Evolutionary conservation across 1,140 invertebrate species (phyloP).

Genomic region (Philopotamus ludificatus): DNA sequence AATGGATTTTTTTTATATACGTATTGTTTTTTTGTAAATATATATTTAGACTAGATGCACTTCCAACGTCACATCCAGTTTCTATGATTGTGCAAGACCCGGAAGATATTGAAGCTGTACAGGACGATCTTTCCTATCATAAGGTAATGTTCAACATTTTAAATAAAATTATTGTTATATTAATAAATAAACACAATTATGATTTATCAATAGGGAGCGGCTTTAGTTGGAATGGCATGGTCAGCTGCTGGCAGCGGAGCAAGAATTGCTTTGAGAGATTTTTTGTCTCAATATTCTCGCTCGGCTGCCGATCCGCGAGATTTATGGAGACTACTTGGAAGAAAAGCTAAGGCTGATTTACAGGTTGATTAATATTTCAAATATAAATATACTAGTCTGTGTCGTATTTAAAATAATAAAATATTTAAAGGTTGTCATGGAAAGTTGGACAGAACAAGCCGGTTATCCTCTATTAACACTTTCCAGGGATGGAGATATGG

Average conservation of each 20-base stretch:
- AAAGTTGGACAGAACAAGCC: constrained; percentile 83
- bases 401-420: not conserved
- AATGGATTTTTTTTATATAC: no score
- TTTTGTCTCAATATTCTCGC: constrained; percentile 70
- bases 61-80: constrained; percentile 80
- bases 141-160: constrained; percentile 59
- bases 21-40: no score
- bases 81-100: constrained; percentile 77
- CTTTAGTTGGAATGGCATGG: constrained; percentile 40
- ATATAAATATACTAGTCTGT: not conserved
- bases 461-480: constrained; percentile 73
- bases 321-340: constrained; percentile 73
- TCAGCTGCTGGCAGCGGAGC: constrained; percentile 65
- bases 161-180: not conserved
- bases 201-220: constrained; percentile 31
- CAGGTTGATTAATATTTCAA: constrained; percentile 21
- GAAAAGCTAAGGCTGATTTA: constrained; percentile 52
- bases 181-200: constrained; percentile 2
- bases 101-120: constrained; percentile 81
- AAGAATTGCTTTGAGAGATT: constrained; percentile 67
- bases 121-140: constrained; percentile 83
- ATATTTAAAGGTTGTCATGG: constrained; percentile 68
- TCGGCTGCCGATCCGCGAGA: constrained; percentile 76
- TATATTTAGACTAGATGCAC: constrained; percentile 63
- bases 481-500: constrained; percentile 59